These are phyloP conservation scores for Andrena cerasifolii DNA, from an alignment of 1,140 invertebrate genomes.

Conservation along the genomic window DNA sequence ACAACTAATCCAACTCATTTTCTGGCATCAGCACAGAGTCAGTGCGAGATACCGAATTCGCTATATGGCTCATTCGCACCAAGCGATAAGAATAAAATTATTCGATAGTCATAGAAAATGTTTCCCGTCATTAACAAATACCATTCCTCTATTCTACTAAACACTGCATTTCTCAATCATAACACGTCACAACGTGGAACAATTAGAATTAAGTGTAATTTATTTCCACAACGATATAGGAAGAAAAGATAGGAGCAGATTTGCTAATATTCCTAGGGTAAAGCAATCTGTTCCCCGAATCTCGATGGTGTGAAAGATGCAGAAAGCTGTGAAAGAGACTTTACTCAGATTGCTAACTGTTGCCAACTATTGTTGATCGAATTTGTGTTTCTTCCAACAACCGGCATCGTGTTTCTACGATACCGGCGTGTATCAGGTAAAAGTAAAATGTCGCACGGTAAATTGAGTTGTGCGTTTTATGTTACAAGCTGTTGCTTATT, in stretches of 20 bases:
- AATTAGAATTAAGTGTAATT: too few relatives aligned
- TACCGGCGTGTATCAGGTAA: constrained; percentile 64
- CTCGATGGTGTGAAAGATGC: background rate
- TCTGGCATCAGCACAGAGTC: too few relatives aligned
- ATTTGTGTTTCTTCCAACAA: constrained; percentile 19
- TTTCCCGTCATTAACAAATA: background rate
- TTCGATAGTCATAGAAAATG: background rate
- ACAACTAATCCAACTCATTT: too few relatives aligned
- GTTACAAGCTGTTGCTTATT: constrained; percentile 57
- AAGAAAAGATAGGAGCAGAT: background rate
- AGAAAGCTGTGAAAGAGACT: constrained; percentile 1
- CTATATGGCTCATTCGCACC: too few relatives aligned
- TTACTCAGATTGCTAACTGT: constrained; percentile 21
- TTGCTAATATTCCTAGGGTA: background rate
- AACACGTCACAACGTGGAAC: too few relatives aligned
- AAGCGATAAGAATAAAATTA: background rate
- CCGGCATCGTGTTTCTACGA: constrained; percentile 43
- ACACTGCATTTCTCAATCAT: background rate
- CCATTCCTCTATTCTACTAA: background rate
- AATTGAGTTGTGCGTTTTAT: constrained; percentile 56
- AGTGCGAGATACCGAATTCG: too few relatives aligned
- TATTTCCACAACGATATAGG: too few relatives aligned
- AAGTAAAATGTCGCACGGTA: constrained; percentile 55
- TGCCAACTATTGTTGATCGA: constrained; percentile 11
- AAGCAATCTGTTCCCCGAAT: background rate